Conservation (phyloP, 2,113 vertebrate genomes). For the Typhlomys cinereus region DNA sequence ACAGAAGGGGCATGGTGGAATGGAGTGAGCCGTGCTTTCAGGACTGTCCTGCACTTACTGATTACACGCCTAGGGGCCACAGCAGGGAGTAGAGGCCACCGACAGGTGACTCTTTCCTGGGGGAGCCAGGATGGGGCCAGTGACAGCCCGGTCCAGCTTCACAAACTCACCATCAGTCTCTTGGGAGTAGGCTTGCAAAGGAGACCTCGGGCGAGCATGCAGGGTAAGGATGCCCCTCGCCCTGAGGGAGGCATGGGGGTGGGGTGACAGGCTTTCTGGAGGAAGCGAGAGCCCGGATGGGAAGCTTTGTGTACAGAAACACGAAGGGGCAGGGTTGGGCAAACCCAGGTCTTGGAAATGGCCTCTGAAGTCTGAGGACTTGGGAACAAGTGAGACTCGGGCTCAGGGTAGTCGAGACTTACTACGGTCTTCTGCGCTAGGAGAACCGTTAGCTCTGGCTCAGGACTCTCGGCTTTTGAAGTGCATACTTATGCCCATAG, state of each 20-base stretch:
- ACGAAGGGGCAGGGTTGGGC: neutral
- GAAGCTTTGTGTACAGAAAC: neutral
- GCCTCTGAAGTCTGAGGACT: neutral
- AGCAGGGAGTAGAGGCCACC: neutral
- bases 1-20: neutral
- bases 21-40: conserved; percentile 42
- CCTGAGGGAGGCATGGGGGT: neutral
- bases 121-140: neutral
- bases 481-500: neutral
- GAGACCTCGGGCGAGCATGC: neutral
- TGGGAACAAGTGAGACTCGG: neutral
- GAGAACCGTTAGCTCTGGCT: neutral
- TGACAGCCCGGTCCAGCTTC: neutral
- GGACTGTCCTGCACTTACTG: neutral
- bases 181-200: neutral
- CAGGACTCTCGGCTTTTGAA: neutral
- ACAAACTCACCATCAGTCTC: neutral
- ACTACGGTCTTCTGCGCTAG: accelerated
- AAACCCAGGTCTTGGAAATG: neutral
- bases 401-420: neutral
- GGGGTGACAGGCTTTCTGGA: neutral
- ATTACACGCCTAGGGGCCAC: neutral
- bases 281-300: neutral
- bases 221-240: neutral
- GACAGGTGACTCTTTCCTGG: neutral